Evolutionary conservation across 2,888 invertebrate species (phyloP), one percentile per base, ranked within the genome.

Genomic region (Xanthorhoe spadicearia): DNA sequence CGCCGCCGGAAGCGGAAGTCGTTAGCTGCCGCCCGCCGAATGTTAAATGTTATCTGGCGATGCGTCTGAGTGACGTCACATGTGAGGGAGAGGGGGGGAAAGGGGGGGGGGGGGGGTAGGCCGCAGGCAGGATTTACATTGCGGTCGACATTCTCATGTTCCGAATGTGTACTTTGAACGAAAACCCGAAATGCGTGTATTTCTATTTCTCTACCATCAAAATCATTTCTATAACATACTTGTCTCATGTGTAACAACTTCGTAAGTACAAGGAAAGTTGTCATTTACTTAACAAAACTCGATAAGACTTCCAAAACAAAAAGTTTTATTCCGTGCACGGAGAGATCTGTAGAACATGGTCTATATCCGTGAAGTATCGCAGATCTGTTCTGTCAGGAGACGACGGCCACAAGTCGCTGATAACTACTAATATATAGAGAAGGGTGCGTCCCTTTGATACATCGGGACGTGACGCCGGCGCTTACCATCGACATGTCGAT

Each of bases 1-100:
- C 87, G 89, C 77, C 76, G 79, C 80, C 87, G 89, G 89, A 88
- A 84, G 62, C 79, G 89, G 89, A 89, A 87, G 89, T 88, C 88
- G 87, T 88, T 88, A 86, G 76, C 80, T 79, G 74, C 74, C 81
- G 75, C 72, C 73, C 74, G 64, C 68, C 71, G 70, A 77, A 74
- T 77, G 77, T 69, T 75, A 68, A 76, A 77, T 77, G 73, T 78
- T 74, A 81, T 77, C 75, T 77, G 74, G 68, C 61, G 69, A 73
- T 74, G 74, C 68, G 71, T 68, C 59, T 59, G 59, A 48, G 64
- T 65, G 70, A 64, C 64, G 60, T 67, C 59, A 61, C 62, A 58
- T 38, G 54, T 8, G 48, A 17, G 15, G 48, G 48, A 13, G 38
- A 15, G 6, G 17, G 7, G 46, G 48, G 15, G 7, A 1, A 7